Base-by-base conservation (phyloP, 2,797 vertebrate species). In the Intellagama lesueurii region DNA sequence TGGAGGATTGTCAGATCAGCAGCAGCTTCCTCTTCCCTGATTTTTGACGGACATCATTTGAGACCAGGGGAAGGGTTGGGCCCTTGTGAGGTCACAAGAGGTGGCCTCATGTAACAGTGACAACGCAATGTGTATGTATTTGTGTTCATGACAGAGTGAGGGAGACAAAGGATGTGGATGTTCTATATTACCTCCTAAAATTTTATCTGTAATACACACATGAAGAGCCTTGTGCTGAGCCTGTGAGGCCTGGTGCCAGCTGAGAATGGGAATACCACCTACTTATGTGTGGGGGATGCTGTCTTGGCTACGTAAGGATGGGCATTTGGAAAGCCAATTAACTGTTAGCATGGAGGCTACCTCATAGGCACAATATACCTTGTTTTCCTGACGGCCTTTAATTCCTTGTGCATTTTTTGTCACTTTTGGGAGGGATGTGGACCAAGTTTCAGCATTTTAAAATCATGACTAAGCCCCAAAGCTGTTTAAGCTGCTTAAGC, bases 401-500 rank as follows among this genome's bases (percentile, higher is more conserved):
- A 47, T 28, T 28, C 84, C 75, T 35, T 70, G 7, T 69, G 82
- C 44, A 17, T n/a, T 49, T 52, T 28, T 73, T 69, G 76, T 81
- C 83, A 80, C n/a, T 77, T 83, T 83, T 14, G 1, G 16, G 73
- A 60, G 68, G 76, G 32, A 14, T 8, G 5, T 49, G 14, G 73
- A 90, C 78, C 76, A 76, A 87, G 91, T 95, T 93, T 92, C 89
- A 90, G 85, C 81, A 86, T 90, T 86, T 87, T 94, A 96, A 64
- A 95, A 94, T 91, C 92, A 85, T 88, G 87, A 47, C 87, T 95
- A 96, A 94, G 83, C 94, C 84, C 92, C 90, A 91, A 95, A 95
- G 92, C 93, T 91, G 56, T 78, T 1, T 95, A 95, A 95, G 92
- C 93, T 91, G 56, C 75, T 1, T 95, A 95, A 96, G 94, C 92